Conservation (phyloP, 2,888 invertebrate genomes). For the Asteroscopus sphinx region DNA sequence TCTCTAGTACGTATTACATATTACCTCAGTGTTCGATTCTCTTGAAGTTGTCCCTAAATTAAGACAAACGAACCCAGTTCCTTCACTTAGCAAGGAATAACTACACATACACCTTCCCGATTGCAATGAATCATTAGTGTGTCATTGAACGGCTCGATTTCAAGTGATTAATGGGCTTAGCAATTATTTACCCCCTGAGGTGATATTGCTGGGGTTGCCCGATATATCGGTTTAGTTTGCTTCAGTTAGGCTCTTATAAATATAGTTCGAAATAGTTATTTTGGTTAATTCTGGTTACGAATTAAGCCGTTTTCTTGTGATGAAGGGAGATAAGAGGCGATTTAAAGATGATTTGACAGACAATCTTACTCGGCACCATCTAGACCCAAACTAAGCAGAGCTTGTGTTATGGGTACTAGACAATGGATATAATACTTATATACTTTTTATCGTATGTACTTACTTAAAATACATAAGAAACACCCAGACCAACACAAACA, state of each 20-base stretch:
- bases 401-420: too few relatives aligned
- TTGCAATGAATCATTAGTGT: constrained; percentile 68
- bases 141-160: constrained; percentile 66
- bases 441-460: too few relatives aligned
- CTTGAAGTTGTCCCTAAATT: not conserved
- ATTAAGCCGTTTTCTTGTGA: too few relatives aligned
- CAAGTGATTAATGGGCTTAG: constrained; percentile 67
- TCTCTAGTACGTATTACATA: too few relatives aligned
- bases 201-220: constrained; percentile 38
- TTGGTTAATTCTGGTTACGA: not conserved
- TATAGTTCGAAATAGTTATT: constrained; percentile 4
- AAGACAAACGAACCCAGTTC: constrained; percentile 15
- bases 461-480: too few relatives aligned
- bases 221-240: constrained; percentile 33
- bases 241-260: constrained; percentile 27
- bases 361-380: too few relatives aligned
- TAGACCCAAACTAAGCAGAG: too few relatives aligned
- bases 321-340: too few relatives aligned
- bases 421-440: too few relatives aligned
- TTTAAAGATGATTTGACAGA: too few relatives aligned
- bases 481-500: too few relatives aligned
- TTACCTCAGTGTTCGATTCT: too few relatives aligned
- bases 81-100: constrained; percentile 11
- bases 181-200: constrained; percentile 67
- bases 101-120: constrained; percentile 34